Evolutionary conservation across 2,113 vertebrate species (phyloP).

Genomic region (Cynopterus brachyotis): DNA sequence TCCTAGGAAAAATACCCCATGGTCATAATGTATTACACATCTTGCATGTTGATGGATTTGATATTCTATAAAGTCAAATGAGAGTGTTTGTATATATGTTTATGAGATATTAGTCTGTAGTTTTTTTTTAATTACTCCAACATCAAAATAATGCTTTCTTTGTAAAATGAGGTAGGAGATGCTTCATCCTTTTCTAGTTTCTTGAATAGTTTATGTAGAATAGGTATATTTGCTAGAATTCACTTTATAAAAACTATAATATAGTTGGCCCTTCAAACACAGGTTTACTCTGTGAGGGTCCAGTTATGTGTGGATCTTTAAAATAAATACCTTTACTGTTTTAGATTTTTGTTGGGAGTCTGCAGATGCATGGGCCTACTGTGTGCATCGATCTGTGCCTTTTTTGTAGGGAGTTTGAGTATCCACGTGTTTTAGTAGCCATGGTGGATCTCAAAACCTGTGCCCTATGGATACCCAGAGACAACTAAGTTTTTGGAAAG

Average conservation of each 20-base stretch:
- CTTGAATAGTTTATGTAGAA: neutral
- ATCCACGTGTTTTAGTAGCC: neutral
- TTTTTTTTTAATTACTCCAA: neutral
- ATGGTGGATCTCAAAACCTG: neutral
- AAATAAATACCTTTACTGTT: neutral
- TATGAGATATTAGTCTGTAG: neutral
- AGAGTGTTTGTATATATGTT: neutral
- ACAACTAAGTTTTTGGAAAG: neutral
- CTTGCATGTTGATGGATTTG: neutral
- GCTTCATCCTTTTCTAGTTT: neutral
- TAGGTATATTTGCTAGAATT: neutral
- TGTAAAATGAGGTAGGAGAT: neutral
- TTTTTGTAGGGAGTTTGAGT: neutral
- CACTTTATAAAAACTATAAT: neutral
- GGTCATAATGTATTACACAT: neutral
- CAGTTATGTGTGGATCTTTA: neutral
- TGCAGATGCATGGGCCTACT: rapidly evolving
- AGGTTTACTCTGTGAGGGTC: neutral
- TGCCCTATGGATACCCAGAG: neutral
- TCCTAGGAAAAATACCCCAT: neutral
- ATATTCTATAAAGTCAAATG: neutral
- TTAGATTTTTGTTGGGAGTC: too few relatives aligned
- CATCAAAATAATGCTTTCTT: neutral
- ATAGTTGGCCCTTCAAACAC: neutral
- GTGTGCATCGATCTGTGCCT: neutral